Percentiles rank a stretch among this genome's conserved stretches.
phyloP scores from a whole-genome alignment of 2,888 invertebrate species.

The Acleris literana region DNA sequence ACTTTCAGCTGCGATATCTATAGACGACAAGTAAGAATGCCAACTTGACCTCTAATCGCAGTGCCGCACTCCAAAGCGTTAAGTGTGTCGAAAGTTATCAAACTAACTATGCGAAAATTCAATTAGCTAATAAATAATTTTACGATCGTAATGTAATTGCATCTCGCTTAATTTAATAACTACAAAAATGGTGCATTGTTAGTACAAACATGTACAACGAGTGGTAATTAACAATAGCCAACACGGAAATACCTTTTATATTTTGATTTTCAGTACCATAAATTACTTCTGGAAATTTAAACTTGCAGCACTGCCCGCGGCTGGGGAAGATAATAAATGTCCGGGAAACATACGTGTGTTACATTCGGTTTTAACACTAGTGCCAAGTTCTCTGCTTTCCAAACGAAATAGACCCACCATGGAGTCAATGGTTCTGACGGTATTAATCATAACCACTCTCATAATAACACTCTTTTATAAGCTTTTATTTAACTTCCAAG shows the following conservation, averaged over 20 bases:
- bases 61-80: no score
- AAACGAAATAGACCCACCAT: no score
- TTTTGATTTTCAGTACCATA: conserved; percentile 33
- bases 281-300: conserved; percentile 34
- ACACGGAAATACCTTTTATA: conserved; percentile 25
- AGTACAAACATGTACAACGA: conserved; percentile 1
- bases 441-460: neutral
- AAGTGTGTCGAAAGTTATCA: no score
- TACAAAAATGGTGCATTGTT: neutral
- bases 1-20: no score
- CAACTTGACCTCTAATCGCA: no score
- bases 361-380: neutral
- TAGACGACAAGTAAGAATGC: no score
- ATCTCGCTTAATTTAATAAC: neutral
- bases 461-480: conserved; percentile 21
- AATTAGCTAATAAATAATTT: no score
- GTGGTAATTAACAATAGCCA: conserved; percentile 18
- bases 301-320: conserved; percentile 32
- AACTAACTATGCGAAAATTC: no score
- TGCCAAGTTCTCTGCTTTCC: no score
- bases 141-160: neutral
- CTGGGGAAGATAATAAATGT: conserved; percentile 36
- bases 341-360: conserved; percentile 32
- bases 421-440: neutral
- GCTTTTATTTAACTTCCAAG: no score